phyloP scores from a whole-genome alignment of 2,888 invertebrate species.

The Hydroisotoma schaefferi region DNA sequence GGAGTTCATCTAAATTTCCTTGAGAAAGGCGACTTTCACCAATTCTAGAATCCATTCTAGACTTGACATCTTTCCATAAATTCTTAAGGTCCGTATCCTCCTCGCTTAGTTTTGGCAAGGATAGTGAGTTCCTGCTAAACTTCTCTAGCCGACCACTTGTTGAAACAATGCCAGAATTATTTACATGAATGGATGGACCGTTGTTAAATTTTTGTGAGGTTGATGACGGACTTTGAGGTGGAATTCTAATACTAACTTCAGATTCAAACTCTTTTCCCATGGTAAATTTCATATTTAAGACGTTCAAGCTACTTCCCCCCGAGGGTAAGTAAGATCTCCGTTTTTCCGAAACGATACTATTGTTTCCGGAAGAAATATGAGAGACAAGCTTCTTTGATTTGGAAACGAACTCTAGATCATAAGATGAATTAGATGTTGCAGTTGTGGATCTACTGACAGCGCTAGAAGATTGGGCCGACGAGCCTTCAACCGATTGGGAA shows the following conservation, averaged over 20 bases:
- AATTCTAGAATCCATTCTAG: conserved; percentile 30
- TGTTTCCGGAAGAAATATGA: conserved; percentile 6
- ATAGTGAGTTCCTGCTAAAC: conserved; percentile 17
- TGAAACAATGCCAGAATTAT: conserved; percentile 17
- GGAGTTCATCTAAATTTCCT: conserved; percentile 9
- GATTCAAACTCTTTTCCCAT: conserved; percentile 41
- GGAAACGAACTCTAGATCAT: conserved; percentile 45
- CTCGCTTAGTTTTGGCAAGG: not conserved
- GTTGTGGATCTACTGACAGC: conserved; percentile 28
- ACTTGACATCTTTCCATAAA: conserved; percentile 40
- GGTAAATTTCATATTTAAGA: conserved; percentile 40
- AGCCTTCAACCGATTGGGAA: conserved; percentile 32
- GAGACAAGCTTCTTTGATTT: conserved; percentile 29
- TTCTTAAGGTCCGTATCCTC: conserved; percentile 28
- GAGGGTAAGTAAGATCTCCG: conserved; percentile 34
- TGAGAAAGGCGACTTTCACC: not conserved
- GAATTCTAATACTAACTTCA: conserved; percentile 40
- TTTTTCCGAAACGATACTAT: conserved; percentile 20
- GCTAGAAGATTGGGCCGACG: conserved; percentile 14
- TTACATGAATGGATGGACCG: not conserved
- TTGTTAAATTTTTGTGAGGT: not conserved
- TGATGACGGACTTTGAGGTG: conserved; percentile 16
- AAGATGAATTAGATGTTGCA: conserved; percentile 21
- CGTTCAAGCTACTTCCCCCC: conserved; percentile 33
- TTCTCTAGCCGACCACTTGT: conserved; percentile 11